These are phyloP conservation scores for Spongia lamella DNA, from an alignment of 37 sponge, comb jelly and placozoan genomes.

Conservation along the genomic window DNA sequence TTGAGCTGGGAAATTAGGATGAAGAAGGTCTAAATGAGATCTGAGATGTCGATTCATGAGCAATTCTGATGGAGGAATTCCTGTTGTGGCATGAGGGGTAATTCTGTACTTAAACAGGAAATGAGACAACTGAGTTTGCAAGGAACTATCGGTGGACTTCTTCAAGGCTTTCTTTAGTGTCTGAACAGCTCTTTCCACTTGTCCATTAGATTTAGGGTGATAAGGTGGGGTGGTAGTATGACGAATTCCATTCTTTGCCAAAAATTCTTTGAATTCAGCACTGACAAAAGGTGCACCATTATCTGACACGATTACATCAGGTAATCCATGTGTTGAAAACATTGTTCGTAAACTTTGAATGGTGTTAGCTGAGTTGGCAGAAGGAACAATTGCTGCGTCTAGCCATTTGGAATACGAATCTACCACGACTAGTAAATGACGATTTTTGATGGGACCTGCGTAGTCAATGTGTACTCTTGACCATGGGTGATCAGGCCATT, in stretches of 20 bases:
- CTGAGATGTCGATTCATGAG: too few relatives aligned
- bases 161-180: constrained; percentile 5
- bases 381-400: not conserved
- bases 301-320: constrained; percentile 21
- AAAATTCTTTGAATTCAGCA: constrained; percentile 1
- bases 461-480: constrained; percentile 26
- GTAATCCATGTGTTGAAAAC: constrained; percentile 21
- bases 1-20: too few relatives aligned
- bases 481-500: constrained; percentile 38
- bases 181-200: constrained; percentile 2
- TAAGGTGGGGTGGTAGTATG: constrained; percentile 10
- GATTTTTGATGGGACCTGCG: constrained; percentile 6
- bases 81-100: too few relatives aligned
- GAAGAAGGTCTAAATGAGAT: too few relatives aligned
- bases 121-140: not conserved
- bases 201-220: constrained; percentile 10
- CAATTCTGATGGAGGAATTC: too few relatives aligned
- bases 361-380: constrained; percentile 6
- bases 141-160: not conserved
- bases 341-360: not conserved
- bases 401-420: constrained; percentile 43
- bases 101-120: not conserved
- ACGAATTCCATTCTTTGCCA: constrained; percentile 23
- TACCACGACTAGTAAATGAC: constrained; percentile 28
- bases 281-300: constrained; percentile 29